Evolutionary conservation across 2,797 vertebrate genomes (phyloP), one percentile per base, ranked within the genome.

Genomic region (Sebastes hopkinsi): DNA sequence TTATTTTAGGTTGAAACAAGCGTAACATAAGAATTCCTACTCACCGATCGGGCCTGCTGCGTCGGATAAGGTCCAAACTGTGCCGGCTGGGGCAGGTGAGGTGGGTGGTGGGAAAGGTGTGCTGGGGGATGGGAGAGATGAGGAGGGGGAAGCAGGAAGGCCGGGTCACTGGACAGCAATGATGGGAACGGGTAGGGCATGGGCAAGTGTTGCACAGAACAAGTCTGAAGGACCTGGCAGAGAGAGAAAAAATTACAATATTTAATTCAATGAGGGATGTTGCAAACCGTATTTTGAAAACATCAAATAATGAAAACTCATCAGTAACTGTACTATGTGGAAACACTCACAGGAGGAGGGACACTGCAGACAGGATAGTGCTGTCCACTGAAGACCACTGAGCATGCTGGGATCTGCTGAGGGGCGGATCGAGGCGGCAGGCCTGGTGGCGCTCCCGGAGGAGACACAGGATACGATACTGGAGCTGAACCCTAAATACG

Each of bases 151-250:
- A 99, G 96, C 84, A 99, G 96, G 93, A 99, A 99, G 56, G 98
- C 94, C 0, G 97, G 97, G 77, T 99, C 98, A 77, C 97, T 98
- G 92, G 98, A 98, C 87, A 99, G 96, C 87, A 99, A 95, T 16
- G 98, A 98, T 18, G 98, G 98, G 93, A 99, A 99, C 1, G 97
- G 96, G 87, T 99, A 99, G 67, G 97, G 97, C 89, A 99, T 97
- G 23, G 98, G 98, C 81, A 99, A 94, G 92, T 99, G 98, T 93
- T 99, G 98, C 87, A 99, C 98, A 52, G 98, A 99, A 91, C 98
- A 99, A 1, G 98, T 97, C 85, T 98, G 98, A 89, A 99, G 96
- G 95, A 99, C 97, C 98, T 99, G 73, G 61, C 13, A 38, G 27
- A 70, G 82, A 79, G 2, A 80, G 20, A 67, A 67, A 85, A 89